These are phyloP conservation scores for Eulemur rubriventer DNA, from an alignment of 2,797 vertebrate species.

Conservation along the genomic window DNA sequence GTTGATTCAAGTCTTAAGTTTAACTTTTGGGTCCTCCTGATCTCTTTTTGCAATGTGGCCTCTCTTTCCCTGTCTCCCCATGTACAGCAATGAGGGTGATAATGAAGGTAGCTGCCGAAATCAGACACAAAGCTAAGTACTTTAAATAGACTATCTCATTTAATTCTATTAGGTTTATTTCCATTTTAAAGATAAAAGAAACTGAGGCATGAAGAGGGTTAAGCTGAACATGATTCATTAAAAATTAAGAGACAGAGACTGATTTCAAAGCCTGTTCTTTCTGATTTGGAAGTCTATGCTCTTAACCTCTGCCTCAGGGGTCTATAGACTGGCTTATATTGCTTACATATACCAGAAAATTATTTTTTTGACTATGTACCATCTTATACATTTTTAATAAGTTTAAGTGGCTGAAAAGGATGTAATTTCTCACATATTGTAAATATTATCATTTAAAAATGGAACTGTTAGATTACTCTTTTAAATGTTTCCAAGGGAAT, in stretches of 20 bases:
- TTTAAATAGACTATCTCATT: background rate
- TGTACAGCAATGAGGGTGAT: background rate
- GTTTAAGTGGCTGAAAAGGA: constrained; percentile 44
- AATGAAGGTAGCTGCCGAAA: background rate
- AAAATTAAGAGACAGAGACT: background rate
- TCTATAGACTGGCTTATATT: background rate
- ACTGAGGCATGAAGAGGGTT: background rate
- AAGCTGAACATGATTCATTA: background rate
- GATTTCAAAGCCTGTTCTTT: background rate
- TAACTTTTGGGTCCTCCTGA: background rate
- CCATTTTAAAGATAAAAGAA: constrained; percentile 10
- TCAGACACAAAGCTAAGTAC: background rate
- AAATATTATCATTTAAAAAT: constrained; percentile 61
- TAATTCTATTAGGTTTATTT: background rate
- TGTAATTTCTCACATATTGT: constrained; percentile 28
- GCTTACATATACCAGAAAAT: background rate
- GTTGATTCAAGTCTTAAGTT: background rate
- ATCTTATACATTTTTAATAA: constrained; percentile 47
- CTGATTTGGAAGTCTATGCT: background rate
- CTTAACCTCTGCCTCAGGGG: background rate
- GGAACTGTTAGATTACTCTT: background rate
- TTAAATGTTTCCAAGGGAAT: constrained; percentile 56
- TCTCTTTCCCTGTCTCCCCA: background rate
- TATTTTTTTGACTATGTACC: background rate
- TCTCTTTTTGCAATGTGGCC: background rate